A percentile compares a stretch with the other conserved stretches of the same genome.
phyloP scores from a whole-genome alignment of 1,140 invertebrate species.

The Sitophilus oryzae region DNA sequence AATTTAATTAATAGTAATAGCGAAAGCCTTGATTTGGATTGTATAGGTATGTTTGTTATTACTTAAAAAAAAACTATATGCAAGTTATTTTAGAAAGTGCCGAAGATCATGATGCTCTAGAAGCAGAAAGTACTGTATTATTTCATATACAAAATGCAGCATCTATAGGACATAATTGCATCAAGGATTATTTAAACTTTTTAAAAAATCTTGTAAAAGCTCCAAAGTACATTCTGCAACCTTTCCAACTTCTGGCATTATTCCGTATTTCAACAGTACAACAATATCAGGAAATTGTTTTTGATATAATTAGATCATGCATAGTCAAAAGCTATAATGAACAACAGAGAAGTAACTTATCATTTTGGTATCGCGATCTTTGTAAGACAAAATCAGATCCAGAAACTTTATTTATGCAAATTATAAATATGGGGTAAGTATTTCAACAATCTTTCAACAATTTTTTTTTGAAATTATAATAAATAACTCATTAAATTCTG shows the following conservation, averaged over 20 bases:
- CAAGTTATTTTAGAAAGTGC: slow-evolving; percentile 37
- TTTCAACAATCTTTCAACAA: slow-evolving; percentile 14
- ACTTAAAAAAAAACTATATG: slow-evolving; percentile 4
- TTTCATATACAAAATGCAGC: slow-evolving; percentile 52
- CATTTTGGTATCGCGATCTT: slow-evolving; percentile 50
- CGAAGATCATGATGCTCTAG: slow-evolving; percentile 38
- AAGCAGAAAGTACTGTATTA: slow-evolving; percentile 51
- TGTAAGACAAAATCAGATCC: slow-evolving; percentile 39
- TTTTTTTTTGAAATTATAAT: slow-evolving; percentile 8
- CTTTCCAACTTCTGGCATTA: slow-evolving; percentile 51
- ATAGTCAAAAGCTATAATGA: slow-evolving; percentile 46
- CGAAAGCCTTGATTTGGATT: slow-evolving; percentile 38
- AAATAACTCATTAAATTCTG: slow-evolving; percentile 20
- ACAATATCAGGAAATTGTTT: slow-evolving; percentile 47
- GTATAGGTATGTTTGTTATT: slow-evolving; percentile 39
- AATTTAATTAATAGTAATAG: slow-evolving; percentile 3
- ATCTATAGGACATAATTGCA: slow-evolving; percentile 45
- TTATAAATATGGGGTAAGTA: slow-evolving; percentile 50
- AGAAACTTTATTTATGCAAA: slow-evolving; percentile 44
- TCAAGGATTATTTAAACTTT: slow-evolving; percentile 49
- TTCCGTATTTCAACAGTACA: slow-evolving; percentile 46
- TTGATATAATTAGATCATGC: slow-evolving; percentile 47
- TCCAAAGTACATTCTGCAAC: slow-evolving; percentile 50
- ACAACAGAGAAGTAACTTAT: slow-evolving; percentile 45
- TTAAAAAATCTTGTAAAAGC: slow-evolving; percentile 47